Conservation (phyloP, 2,888 invertebrate species). For the Phoenoteleia sp. region DNA sequence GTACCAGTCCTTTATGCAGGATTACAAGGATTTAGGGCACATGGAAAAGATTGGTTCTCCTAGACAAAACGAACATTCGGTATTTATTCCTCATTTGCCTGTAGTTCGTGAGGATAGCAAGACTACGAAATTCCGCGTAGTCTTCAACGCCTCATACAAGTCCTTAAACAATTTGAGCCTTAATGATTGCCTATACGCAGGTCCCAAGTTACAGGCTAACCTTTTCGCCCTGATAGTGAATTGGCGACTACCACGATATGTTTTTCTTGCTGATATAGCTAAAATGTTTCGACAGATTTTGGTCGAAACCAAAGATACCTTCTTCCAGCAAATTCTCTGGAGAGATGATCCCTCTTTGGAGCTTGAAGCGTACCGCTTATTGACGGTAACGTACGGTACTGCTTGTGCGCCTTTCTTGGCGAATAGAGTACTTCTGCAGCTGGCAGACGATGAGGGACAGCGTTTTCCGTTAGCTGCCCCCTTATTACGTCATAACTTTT, state of each 20-base stretch:
- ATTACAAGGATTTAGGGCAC: neutral
- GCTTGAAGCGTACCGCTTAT: neutral
- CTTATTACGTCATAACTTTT: no score
- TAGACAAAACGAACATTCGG: no score
- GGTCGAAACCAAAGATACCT: neutral
- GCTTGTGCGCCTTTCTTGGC: no score
- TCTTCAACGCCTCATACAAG: neutral
- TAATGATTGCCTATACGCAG: neutral
- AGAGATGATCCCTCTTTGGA: neutral
- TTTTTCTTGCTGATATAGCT: neutral
- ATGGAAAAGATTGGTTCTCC: no score
- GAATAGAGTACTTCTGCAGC: no score
- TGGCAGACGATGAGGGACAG: neutral
- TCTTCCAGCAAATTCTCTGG: neutral
- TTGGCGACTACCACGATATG: neutral
- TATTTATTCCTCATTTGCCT: constrained; percentile 20
- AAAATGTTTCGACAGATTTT: constrained; percentile 9
- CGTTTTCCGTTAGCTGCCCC: neutral
- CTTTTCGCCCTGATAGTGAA: neutral
- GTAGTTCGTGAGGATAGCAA: neutral
- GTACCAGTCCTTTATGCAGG: neutral
- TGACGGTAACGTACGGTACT: neutral
- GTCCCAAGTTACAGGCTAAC: neutral
- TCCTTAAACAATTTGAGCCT: neutral
- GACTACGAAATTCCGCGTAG: neutral